These are phyloP conservation scores for Pogonus chalceus DNA, from an alignment of 1,140 invertebrate species.

Conservation along the genomic window DNA sequence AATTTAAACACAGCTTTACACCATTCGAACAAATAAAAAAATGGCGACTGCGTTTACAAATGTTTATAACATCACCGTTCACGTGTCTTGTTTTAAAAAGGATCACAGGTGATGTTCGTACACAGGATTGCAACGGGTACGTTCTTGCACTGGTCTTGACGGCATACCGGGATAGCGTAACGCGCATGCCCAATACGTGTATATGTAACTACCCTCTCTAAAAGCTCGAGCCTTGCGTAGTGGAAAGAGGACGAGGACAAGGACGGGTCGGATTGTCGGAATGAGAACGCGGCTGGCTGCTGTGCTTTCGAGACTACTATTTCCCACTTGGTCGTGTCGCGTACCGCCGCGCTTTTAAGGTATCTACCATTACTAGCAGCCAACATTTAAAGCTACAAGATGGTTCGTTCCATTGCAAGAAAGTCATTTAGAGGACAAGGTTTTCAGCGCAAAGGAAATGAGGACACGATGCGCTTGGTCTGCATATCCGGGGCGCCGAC, in stretches of 20 bases:
- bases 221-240: conserved; percentile 14
- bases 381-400: no score
- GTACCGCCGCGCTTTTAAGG: conserved; percentile 5
- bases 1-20: neutral
- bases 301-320: neutral
- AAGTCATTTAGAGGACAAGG: conserved; percentile 3
- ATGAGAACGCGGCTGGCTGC: neutral
- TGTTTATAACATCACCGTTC: neutral
- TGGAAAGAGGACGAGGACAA: conserved; percentile 15
- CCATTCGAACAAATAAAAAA: neutral
- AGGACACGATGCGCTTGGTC: no score
- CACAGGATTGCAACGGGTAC: conserved; percentile 1
- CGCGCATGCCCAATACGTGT: neutral
- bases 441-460: no score
- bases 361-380: neutral
- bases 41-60: neutral
- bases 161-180: conserved; percentile 18
- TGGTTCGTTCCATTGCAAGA: neutral
- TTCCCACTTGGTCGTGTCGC: neutral
- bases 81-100: neutral
- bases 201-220: neutral
- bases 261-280: conserved; percentile 17
- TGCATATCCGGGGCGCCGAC: no score
- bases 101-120: neutral
- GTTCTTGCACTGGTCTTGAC: conserved; percentile 20